These are phyloP conservation scores for Drosophila paramelanica DNA, from an alignment of 2,888 invertebrate species.

Conservation along the genomic window DNA sequence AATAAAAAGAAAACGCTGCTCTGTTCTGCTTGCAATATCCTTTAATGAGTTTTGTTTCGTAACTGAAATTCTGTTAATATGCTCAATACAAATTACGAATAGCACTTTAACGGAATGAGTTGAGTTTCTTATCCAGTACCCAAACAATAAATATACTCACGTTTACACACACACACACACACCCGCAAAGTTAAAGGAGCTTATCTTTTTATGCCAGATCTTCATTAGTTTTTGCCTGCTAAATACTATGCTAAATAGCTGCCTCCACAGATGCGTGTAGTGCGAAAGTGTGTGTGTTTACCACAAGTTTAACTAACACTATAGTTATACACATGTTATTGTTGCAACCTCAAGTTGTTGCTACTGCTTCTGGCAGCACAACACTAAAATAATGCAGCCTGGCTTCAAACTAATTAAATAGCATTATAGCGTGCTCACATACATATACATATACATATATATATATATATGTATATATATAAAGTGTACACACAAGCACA, in stretches of 20 bases:
- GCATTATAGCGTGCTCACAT: constrained; percentile 46
- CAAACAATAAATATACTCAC: constrained; percentile 51
- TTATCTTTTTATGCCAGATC: constrained; percentile 77
- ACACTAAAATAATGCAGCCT: constrained; percentile 57
- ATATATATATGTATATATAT: not conserved
- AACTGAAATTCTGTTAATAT: constrained; percentile 77
- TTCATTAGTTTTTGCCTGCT: constrained; percentile 63
- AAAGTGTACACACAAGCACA: constrained; percentile 9
- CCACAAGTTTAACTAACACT: constrained; percentile 53
- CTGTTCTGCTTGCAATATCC: constrained; percentile 36
- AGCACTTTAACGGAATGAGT: constrained; percentile 71
- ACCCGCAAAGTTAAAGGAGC: constrained; percentile 43
- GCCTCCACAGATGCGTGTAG: constrained; percentile 8
- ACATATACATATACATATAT: constrained; percentile 1
- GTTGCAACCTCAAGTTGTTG: constrained; percentile 31
- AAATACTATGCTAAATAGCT: constrained; percentile 52
- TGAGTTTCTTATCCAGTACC: constrained; percentile 56
- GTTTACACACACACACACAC: constrained; percentile 2
- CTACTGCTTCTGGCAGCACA: constrained; percentile 24
- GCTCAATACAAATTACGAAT: constrained; percentile 70
- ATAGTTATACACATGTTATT: constrained; percentile 28
- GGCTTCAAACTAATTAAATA: constrained; percentile 75
- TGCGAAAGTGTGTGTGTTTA: constrained; percentile 2
- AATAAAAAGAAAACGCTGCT: constrained; percentile 29
- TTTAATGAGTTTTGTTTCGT: constrained; percentile 77